Percentiles rank a stretch among this genome's conserved stretches.
These are phyloP conservation scores for Pachymerium ferrugineum DNA, from an alignment of 2,888 invertebrate genomes.

Conservation along the genomic window DNA sequence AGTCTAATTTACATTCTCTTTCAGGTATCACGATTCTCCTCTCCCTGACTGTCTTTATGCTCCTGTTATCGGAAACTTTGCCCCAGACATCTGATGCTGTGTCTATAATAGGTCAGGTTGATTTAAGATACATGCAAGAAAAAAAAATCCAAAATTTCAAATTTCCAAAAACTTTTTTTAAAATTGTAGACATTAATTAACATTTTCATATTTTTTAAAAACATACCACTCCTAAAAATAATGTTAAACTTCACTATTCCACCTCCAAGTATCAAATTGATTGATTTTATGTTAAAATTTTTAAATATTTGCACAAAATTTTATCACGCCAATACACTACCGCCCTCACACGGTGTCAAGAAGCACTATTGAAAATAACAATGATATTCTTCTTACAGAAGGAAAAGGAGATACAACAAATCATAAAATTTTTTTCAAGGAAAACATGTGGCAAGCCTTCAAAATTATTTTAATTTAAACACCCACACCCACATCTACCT, in stretches of 20 bases:
- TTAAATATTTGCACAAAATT: neutral
- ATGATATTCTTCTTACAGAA: neutral
- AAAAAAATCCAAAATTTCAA: neutral
- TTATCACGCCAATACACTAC: neutral
- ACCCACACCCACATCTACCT: too few species aligned
- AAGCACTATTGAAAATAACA: neutral
- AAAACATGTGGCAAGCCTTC: slow-evolving; percentile 11
- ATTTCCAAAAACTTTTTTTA: neutral
- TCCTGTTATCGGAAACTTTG: slow-evolving; percentile 54
- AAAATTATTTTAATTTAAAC: too few species aligned
- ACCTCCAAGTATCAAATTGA: slow-evolving; percentile 29
- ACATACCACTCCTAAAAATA: neutral
- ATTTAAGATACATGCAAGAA: neutral
- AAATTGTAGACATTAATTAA: neutral
- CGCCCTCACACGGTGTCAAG: slow-evolving; percentile 11
- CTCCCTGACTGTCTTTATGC: slow-evolving; percentile 55
- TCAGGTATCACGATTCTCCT: slow-evolving; percentile 52
- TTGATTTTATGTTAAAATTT: neutral
- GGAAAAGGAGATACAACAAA: neutral
- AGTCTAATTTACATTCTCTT: slow-evolving; percentile 36
- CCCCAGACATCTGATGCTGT: slow-evolving; percentile 56
- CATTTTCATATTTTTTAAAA: neutral
- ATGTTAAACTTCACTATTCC: neutral
- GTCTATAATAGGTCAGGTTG: slow-evolving; percentile 52
- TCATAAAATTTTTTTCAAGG: neutral